Conservation (phyloP, 2,797 vertebrate species). For the Coregonus ussuriensis region DNA sequence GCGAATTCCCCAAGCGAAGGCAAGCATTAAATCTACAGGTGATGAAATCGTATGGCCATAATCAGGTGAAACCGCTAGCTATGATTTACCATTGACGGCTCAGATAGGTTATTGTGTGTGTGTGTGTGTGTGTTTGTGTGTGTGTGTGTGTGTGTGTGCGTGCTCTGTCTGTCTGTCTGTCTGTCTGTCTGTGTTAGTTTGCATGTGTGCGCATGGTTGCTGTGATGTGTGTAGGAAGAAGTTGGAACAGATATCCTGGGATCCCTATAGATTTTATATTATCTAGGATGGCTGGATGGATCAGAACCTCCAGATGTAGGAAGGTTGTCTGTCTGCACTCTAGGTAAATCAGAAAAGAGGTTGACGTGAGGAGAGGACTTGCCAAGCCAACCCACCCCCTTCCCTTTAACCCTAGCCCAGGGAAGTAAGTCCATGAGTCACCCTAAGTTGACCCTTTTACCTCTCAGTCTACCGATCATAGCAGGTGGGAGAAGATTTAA, state of each 20-base stretch:
- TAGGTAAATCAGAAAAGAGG: conserved; percentile 43
- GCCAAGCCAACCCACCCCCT: conserved; percentile 34
- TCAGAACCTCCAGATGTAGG: conserved; percentile 62
- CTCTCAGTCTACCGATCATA: conserved; percentile 38
- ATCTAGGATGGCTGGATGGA: conserved; percentile 45
- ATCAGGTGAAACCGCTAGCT: conserved; percentile 47
- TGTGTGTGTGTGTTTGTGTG: too few relatives aligned
- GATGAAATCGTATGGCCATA: conserved; percentile 47
- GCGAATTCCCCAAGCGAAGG: conserved; percentile 11
- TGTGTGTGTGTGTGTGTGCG: neutral
- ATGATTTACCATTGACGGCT: conserved; percentile 61
- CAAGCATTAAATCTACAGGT: conserved; percentile 44
- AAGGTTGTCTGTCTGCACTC: conserved; percentile 37
- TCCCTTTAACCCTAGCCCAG: conserved; percentile 11
- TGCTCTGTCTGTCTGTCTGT: neutral
- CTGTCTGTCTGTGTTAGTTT: neutral
- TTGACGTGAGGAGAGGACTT: conserved; percentile 31
- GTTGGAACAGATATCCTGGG: conserved; percentile 28
- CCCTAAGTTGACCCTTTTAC: conserved; percentile 43
- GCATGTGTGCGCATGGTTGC: conserved; percentile 16
- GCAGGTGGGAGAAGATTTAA: conserved; percentile 45
- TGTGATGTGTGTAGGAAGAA: conserved; percentile 8
- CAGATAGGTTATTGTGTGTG: neutral
- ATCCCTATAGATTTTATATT: conserved; percentile 37
- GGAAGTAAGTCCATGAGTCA: conserved; percentile 41